A percentile compares a stretch with the other conserved stretches of the same genome.
Conservation (phyloP, 1,140 invertebrate species). For the Zophobas atratus region DNA sequence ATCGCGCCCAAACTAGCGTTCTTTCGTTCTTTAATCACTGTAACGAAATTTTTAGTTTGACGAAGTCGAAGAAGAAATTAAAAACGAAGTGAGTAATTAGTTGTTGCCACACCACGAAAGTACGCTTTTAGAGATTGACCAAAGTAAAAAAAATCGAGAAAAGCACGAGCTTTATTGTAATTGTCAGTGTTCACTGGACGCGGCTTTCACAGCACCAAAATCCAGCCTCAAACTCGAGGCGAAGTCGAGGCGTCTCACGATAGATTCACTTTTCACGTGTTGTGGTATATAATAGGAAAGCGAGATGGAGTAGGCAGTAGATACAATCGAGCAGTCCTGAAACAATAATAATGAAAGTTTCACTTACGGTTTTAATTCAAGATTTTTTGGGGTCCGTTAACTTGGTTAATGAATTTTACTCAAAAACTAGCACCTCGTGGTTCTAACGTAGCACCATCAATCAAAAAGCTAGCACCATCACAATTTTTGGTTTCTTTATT, state of each 20-base stretch:
- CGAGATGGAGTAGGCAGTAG: too few species aligned
- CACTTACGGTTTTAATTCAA: too few species aligned
- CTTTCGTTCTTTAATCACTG: conserved; percentile 24
- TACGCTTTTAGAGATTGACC: conserved; percentile 8
- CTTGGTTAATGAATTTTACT: too few species aligned
- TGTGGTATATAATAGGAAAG: not conserved
- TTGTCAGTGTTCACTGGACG: conserved; percentile 22
- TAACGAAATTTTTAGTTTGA: conserved; percentile 49
- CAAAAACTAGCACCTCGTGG: too few species aligned
- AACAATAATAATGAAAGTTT: too few species aligned
- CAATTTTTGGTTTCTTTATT: too few species aligned
- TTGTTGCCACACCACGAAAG: conserved; percentile 36
- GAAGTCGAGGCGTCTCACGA: not conserved
- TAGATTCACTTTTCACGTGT: conserved; percentile 10
- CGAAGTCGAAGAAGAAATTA: conserved; percentile 48
- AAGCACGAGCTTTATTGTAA: conserved; percentile 41
- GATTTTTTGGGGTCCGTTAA: too few species aligned
- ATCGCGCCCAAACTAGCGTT: not conserved
- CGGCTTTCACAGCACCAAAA: conserved; percentile 29
- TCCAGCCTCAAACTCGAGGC: not conserved
- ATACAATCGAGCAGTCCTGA: too few species aligned
- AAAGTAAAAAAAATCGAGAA: conserved; percentile 20
- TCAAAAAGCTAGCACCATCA: too few species aligned
- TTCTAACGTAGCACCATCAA: too few species aligned
- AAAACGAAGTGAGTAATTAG: conserved; percentile 48